phyloP scores from a whole-genome alignment of 1,140 invertebrate species.

The Ephestia elutella region DNA sequence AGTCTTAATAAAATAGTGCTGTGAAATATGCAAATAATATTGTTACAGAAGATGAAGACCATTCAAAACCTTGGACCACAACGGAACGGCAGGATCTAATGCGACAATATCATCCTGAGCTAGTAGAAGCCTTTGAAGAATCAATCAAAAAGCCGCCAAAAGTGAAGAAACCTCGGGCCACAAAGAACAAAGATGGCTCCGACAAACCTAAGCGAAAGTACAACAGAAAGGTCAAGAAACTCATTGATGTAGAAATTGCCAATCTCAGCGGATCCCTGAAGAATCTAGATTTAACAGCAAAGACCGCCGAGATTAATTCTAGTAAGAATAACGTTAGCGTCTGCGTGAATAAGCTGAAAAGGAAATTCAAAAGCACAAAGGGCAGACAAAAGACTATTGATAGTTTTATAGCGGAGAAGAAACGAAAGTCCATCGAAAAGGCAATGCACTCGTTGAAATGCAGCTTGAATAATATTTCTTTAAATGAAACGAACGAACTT shows the following conservation, averaged over 20 bases:
- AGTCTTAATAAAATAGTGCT: no score
- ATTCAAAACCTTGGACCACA: conserved; percentile 74
- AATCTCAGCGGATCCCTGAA: conserved; percentile 44
- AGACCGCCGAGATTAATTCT: conserved; percentile 34
- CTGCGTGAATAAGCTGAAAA: conserved; percentile 49
- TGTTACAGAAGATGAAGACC: conserved; percentile 66
- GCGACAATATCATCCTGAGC: conserved; percentile 78
- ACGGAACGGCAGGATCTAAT: conserved; percentile 81
- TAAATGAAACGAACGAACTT: conserved; percentile 18
- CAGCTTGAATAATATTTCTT: conserved; percentile 38
- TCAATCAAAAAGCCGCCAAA: conserved; percentile 74
- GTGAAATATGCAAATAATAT: not conserved
- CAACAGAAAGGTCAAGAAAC: conserved; percentile 51
- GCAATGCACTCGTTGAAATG: conserved; percentile 22
- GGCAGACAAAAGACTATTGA: conserved; percentile 50
- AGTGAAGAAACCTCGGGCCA: conserved; percentile 71
- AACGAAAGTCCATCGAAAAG: conserved; percentile 32
- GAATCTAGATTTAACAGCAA: conserved; percentile 33
- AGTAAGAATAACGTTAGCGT: conserved; percentile 49
- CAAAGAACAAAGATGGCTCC: conserved; percentile 48
- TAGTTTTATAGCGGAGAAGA: conserved; percentile 49
- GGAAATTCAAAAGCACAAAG: conserved; percentile 42
- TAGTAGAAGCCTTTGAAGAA: conserved; percentile 73
- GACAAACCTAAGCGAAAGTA: conserved; percentile 69
- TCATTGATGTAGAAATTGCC: conserved; percentile 22